phyloP scores from a whole-genome alignment of 2,797 vertebrate genomes.

The Spea hammondii region DNA sequence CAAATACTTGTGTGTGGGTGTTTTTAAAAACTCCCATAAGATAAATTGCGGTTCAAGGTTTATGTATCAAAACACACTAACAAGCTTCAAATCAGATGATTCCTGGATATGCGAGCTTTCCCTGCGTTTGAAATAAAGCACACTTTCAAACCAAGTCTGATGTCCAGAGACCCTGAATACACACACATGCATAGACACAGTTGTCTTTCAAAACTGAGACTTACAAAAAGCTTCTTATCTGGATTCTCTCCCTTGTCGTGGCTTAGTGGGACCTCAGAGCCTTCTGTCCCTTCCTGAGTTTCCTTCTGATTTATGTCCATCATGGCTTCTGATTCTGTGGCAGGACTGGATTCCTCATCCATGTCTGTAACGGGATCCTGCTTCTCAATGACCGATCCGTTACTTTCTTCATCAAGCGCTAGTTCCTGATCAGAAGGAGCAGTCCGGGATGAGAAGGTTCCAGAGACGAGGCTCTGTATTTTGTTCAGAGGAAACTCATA shows the following conservation, averaged over 20 bases:
- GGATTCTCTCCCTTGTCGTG: constrained; percentile 69
- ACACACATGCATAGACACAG: constrained; percentile 1
- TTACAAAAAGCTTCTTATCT: constrained; percentile 75
- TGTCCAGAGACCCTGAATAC: too few species aligned
- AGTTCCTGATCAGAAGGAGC: constrained; percentile 60
- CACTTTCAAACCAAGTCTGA: background rate
- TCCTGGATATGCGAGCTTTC: background rate
- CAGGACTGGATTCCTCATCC: constrained; percentile 55
- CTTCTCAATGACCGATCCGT: constrained; percentile 59
- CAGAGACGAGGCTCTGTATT: constrained; percentile 83
- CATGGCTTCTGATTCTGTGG: constrained; percentile 26
- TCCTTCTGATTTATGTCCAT: constrained; percentile 57
- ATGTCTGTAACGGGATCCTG: constrained; percentile 51
- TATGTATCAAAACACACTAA: too few species aligned
- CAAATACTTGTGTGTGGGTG: too few species aligned
- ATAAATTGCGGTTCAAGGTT: too few species aligned
- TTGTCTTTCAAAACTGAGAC: constrained; percentile 28
- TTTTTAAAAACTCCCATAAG: too few species aligned
- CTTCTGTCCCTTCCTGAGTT: constrained; percentile 59
- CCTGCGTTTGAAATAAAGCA: background rate
- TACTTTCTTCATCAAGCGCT: constrained; percentile 55
- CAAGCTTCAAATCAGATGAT: too few species aligned
- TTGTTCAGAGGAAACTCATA: constrained; percentile 92
- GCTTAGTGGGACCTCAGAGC: constrained; percentile 55
- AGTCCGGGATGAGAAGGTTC: constrained; percentile 68